Base-by-base conservation (phyloP, 2,797 vertebrate species). In the Euphonia xanthogaster region DNA sequence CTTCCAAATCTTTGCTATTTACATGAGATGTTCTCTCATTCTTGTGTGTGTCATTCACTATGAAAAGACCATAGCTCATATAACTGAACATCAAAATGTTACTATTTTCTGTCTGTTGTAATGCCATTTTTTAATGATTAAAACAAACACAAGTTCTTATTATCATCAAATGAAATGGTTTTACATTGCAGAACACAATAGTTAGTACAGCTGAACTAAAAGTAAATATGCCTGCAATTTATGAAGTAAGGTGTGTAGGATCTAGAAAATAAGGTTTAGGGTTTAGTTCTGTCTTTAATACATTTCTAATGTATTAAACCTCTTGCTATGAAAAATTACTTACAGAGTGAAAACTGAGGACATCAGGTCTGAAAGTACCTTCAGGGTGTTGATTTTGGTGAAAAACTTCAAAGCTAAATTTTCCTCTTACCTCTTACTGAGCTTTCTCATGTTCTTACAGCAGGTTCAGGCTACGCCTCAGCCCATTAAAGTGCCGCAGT, bases 401-500 rank as follows among this genome's bases (percentile, higher is more conserved):
- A 86, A 37, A 9, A 61, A 27, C 75, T 86, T 66, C 35, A 55
- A 67, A 92, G 23, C 18, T 86, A 2, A 62, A 35, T 91, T 86
- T 83, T 71, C 19, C 40, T 84, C 65, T 91, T 63, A 42, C 67
- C n/a, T 86, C 54, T 89, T 57, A 58, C 76, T 97, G 75, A 95
- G 51, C 84, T 94, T 42, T 92, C 75, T 79, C 24, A 19, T 51
- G 39, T 98, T 98, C 97, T 98, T 98, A 92, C 91, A 98, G 98
- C 99, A 99, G 99, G 99, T 99, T 98, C 99, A 99, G 98, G 98
- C 99, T 98, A 98, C 99, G 78, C 98, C 98, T 97, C 99, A 99
- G 98, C 99, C 99, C 98, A 99, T 99, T 98, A 99, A 99, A 99
- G 99, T 99, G 98, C 99, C 99, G 98, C 99, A 99, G 98, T 99